Base-by-base conservation (phyloP, 1,140 invertebrate species). In the Hypothenemus hampei region DNA sequence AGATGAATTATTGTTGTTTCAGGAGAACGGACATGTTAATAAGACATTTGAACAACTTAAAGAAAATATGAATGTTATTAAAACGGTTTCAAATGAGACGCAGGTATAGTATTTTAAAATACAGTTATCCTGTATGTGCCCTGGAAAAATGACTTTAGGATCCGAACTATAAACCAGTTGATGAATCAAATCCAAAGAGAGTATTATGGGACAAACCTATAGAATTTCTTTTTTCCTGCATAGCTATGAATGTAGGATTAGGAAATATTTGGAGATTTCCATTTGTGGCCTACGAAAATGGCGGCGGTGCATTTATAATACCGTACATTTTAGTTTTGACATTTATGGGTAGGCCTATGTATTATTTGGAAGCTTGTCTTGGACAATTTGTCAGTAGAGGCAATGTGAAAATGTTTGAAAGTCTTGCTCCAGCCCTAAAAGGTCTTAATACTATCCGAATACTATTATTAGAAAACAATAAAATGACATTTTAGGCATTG, bases 241-340 rank as follows among this genome's bases (percentile, higher is more conserved):
- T 94, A 51, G 85, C 89, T 6, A 86, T 92, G 54, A 91, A 90
- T 6, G 89, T 94, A 3, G 91, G 91, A 0, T 77, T 94, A n/a
- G 91, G 91, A 20, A 92, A 91, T 68, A 82, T 91, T 15, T 91
- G 89, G 89, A 68, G 89, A 20, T 94, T 95, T 72, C 91, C 91
- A 0, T 93, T 90, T 65, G 79, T 86, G 1, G 88, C 87, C 1
- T 86, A 89, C 65, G 80, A 88, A 56, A 91, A 91, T 65, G 89
- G 89, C n/a, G 89, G 89, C 15, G 86, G 85, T 0, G 83, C 83
- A 1, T 93, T 93, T 69, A 76, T 93, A 0, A 83, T 93, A 24
- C 89, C 89, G 0, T 93, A 92, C 65, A 77, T 88, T n/a, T 79
- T 93, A 19, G 87, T 93, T 20, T 77, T 95, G 24, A 67, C 92